phyloP scores from a whole-genome alignment of 2,113 vertebrate genomes.

The Calyptommatus sinebrachiatus region DNA sequence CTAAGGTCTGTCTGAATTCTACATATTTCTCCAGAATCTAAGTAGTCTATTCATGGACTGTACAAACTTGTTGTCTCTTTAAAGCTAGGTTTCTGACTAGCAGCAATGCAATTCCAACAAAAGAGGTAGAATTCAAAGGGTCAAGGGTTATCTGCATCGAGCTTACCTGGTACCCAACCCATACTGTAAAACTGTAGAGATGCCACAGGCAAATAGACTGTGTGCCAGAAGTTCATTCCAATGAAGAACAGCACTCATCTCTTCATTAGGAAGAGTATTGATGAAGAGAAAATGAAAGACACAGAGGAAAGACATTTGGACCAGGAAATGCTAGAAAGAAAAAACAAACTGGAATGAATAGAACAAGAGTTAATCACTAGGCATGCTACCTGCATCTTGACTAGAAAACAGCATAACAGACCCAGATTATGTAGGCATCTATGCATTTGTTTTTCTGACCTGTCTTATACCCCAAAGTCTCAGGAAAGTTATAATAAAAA shows the following conservation, averaged over 20 bases:
- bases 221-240: slow-evolving; percentile 70
- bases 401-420: not conserved
- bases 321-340: slow-evolving; percentile 72
- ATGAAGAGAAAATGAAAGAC: slow-evolving; percentile 73
- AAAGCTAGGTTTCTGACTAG: not conserved
- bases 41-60: not conserved
- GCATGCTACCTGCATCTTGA: not conserved
- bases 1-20: too few relatives aligned
- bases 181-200: slow-evolving; percentile 77
- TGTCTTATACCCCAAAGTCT: too few relatives aligned
- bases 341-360: not conserved
- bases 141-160: not conserved
- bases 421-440: not conserved
- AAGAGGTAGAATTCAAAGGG: not conserved
- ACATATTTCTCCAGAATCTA: not conserved
- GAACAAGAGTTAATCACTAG: not conserved
- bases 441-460: too few relatives aligned
- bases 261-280: slow-evolving; percentile 47
- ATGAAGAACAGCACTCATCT: slow-evolving; percentile 36
- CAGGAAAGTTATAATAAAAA: too few relatives aligned
- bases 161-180: slow-evolving; percentile 78
- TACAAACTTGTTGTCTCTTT: not conserved
- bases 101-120: not conserved
- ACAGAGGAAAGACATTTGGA: slow-evolving; percentile 76
- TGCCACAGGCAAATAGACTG: slow-evolving; percentile 79